Evolutionary conservation across 2,888 invertebrate species (phyloP).

Genomic region (Petrolisthes manimaculis): DNA sequence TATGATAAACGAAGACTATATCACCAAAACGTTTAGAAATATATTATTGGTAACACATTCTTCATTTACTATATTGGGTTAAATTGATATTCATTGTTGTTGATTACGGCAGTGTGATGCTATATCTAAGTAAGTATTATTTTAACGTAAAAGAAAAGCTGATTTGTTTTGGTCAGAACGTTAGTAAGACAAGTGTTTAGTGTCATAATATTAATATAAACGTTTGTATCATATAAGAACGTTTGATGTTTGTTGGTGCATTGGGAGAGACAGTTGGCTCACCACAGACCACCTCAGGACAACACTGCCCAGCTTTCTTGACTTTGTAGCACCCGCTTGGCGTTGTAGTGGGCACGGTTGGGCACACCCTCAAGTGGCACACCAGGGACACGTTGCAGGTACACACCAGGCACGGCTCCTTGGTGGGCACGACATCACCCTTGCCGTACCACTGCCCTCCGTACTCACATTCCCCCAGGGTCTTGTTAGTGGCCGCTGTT

Average conservation of each 20-base stretch:
- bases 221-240: not conserved
- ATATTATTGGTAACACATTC: too few species aligned
- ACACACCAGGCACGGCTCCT: slow-evolving; percentile 84
- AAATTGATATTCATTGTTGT: too few species aligned
- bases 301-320: slow-evolving; percentile 80
- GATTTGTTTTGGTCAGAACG: too few species aligned
- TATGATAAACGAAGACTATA: too few species aligned
- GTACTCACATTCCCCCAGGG: slow-evolving; percentile 76
- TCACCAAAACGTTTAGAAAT: too few species aligned
- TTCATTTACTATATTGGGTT: too few species aligned
- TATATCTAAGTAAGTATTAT: too few species aligned
- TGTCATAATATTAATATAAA: not conserved
- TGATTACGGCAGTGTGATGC: too few species aligned
- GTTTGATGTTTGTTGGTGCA: not conserved
- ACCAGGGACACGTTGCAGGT: slow-evolving; percentile 77
- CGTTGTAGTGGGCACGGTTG: slow-evolving; percentile 75
- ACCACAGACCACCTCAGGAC: slow-evolving; percentile 69
- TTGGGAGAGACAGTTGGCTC: slow-evolving; percentile 5
- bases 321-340: slow-evolving; percentile 81
- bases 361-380: slow-evolving; percentile 84
- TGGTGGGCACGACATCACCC: slow-evolving; percentile 75
- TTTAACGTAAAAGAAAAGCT: too few species aligned
- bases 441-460: slow-evolving; percentile 79
- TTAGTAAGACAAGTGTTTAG: too few species aligned
- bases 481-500: slow-evolving; percentile 40